Percentiles rank a stretch among this genome's conserved stretches.
phyloP scores from a whole-genome alignment of 2,113 vertebrate genomes.

The Aegithalos caudatus region DNA sequence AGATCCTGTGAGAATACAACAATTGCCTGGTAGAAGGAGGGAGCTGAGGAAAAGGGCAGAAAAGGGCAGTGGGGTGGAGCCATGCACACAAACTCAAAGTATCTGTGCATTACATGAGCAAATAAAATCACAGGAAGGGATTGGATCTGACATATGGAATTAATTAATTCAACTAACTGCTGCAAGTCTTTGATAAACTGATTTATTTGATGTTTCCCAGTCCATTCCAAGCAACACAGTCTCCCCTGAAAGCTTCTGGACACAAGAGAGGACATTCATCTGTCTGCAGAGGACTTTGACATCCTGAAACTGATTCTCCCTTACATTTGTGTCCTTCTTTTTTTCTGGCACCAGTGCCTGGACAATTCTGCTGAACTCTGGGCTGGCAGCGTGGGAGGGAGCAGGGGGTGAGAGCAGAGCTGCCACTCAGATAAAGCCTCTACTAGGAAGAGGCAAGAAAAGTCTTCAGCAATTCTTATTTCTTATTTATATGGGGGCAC shows the following conservation, averaged over 20 bases:
- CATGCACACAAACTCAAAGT: not conserved
- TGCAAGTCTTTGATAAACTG: not conserved
- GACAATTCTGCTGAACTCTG: not conserved
- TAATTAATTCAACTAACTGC: not conserved
- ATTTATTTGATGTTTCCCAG: not conserved
- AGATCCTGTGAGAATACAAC: not conserved
- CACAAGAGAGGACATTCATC: not conserved
- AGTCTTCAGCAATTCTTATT: not conserved
- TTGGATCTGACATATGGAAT: not conserved
- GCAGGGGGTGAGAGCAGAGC: not conserved
- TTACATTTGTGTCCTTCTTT: not conserved
- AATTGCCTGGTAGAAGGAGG: not conserved
- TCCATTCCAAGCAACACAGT: not conserved
- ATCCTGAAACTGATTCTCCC: not conserved
- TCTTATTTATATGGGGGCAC: not conserved
- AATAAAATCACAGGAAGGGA: not conserved
- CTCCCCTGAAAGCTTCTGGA: not conserved
- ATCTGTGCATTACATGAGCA: not conserved
- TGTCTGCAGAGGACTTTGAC: not conserved
- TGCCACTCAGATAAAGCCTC: accelerated
- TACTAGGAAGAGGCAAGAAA: not conserved
- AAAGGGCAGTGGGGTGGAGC: not conserved
- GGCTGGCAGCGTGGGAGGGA: not conserved
- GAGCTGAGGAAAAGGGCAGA: not conserved
- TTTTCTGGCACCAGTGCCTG: not conserved